Conservation (phyloP, 2,888 invertebrate species). For the Callimorpha dominula region DNA sequence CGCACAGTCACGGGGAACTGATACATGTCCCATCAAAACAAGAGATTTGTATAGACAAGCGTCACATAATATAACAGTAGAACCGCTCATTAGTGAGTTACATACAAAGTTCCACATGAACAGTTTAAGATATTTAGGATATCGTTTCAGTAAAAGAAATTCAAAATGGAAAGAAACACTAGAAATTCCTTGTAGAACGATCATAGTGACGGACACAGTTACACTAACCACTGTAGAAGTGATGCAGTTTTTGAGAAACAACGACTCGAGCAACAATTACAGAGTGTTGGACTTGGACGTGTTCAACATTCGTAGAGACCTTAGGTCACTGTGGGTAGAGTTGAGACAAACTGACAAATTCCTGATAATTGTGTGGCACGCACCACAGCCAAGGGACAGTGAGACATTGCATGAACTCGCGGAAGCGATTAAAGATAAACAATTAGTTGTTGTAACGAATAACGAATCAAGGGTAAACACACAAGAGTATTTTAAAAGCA, state of each 20-base stretch:
- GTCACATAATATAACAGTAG: no score
- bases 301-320: background rate
- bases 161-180: no score
- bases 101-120: no score
- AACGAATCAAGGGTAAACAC: background rate
- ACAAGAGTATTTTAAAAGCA: background rate
- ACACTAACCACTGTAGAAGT: background rate
- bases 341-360: background rate
- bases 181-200: no score
- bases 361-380: background rate
- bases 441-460: background rate
- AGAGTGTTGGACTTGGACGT: background rate
- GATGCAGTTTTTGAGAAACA: background rate
- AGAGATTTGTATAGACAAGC: no score
- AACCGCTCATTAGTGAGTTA: no score
- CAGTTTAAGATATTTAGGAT: no score
- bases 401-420: background rate
- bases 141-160: no score
- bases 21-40: no score
- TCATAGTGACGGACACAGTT: no score
- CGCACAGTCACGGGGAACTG: no score
- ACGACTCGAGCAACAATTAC: background rate
- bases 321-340: background rate
- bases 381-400: background rate
- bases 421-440: background rate